These are phyloP conservation scores for Brachypodius melanocephalos DNA, from an alignment of 2,113 vertebrate genomes.

Conservation along the genomic window DNA sequence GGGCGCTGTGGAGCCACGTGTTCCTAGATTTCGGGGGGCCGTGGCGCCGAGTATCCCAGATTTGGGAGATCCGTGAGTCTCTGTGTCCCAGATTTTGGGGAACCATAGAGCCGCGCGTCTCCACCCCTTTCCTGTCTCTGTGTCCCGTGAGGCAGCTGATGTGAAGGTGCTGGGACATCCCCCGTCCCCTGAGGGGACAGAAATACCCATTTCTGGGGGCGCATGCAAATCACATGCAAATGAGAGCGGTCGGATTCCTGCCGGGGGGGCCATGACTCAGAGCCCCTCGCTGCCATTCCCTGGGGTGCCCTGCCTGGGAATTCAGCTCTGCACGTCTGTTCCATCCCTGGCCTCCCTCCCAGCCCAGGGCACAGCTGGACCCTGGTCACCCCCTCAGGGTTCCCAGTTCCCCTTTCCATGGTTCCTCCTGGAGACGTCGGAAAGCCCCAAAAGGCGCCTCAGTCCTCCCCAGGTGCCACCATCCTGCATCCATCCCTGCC, in stretches of 20 bases:
- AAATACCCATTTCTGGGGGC: not conserved
- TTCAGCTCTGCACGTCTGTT: rapidly evolving
- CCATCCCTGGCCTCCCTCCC: not conserved
- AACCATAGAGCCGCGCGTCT: not conserved
- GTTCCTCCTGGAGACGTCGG: not conserved
- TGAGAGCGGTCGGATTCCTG: not conserved
- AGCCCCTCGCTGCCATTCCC: not conserved
- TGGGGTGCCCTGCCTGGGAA: not conserved
- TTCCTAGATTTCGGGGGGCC: not conserved
- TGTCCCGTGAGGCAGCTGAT: not conserved
- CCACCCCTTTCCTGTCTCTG: not conserved
- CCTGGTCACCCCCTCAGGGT: rapidly evolving
- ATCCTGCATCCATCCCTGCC: not conserved
- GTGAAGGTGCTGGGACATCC: not conserved
- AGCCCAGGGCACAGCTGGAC: not conserved
- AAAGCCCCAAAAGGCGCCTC: not conserved
- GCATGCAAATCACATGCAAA: not conserved
- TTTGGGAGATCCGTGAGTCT: not conserved
- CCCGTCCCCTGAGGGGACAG: not conserved
- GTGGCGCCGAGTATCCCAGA: not conserved
- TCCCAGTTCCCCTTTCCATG: not conserved
- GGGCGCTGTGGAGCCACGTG: not conserved
- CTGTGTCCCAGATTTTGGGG: not conserved
- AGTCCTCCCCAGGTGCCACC: not conserved
- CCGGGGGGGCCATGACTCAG: rapidly evolving